Base-by-base conservation (phyloP, 2,113 vertebrate species). In the Agapornis roseicollis region DNA sequence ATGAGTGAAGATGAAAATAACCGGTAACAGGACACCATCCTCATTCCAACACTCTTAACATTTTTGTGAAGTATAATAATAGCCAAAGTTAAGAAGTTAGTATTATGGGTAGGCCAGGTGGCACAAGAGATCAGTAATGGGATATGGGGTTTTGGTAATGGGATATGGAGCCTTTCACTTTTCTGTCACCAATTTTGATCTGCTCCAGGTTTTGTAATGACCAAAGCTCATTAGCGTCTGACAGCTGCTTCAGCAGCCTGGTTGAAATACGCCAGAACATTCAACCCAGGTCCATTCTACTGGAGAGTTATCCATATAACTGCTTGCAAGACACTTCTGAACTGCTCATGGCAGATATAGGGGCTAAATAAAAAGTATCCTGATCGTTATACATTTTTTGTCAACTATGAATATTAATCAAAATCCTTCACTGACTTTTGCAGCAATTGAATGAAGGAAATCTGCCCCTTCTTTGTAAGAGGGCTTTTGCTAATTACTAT, bases 11-110 rank as follows among this genome's bases (percentile, higher is more conserved):
- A 95, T 94, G 70, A 96, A 97, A 97, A 97, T 96, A 97, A 93
- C 90, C 41, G 39, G 96, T 93, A 96, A 96, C 55, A 82, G 70
- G 90, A 97, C 66, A 95, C 94, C 85, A 72, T 89, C 80, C 64
- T 91, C 96, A 96, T 96, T 94, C 92, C 90, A 84, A 88, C 63
- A 94, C 82, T 94, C 95, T 94, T 91, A 74, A 91, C 70, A 96
- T 96, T 95, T 97, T 96, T 96, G 69, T 78, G 82, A 94, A 72
- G 90, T 93, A 61, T 91, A 97, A 96, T 97, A 97, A 97, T 96
- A 97, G 95, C 87, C 13, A 7, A 83, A 69, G 93, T 84, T 86
- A 94, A 96, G 96, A 92, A 95, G 94, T 94, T 94, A 89, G 72
- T 93, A 85, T 95, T 96, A 95, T 84, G 89, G 92, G 93, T 96